Conservation (phyloP, 2,113 vertebrate genomes). For the Tympanuchus pallidicinctus region DNA sequence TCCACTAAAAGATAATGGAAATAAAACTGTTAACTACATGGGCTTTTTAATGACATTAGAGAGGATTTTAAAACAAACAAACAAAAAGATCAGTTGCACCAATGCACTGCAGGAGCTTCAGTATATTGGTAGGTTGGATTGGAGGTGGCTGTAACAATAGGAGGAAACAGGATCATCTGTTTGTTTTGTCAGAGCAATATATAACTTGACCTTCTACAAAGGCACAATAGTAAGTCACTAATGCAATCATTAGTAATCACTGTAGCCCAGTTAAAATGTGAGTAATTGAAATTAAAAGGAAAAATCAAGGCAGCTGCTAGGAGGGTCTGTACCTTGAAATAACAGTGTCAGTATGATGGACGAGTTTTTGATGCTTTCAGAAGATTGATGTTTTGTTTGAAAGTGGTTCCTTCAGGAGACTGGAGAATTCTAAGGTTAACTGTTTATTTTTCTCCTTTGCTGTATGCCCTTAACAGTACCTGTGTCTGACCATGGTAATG, state of each 20-base stretch:
- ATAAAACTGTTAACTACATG: not conserved
- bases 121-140: not conserved
- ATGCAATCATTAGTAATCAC: not conserved
- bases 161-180: not conserved
- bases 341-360: accelerated
- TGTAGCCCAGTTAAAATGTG: not conserved
- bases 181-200: not conserved
- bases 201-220: not conserved
- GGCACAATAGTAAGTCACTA: not conserved
- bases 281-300: not conserved
- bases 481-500: not conserved
- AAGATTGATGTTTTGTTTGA: not conserved
- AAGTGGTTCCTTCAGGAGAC: not conserved
- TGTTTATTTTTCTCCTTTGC: accelerated
- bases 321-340: not conserved
- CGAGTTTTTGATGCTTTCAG: not conserved
- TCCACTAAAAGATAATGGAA: not conserved
- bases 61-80: not conserved
- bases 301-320: not conserved
- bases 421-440: not conserved
- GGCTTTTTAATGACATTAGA: not conserved
- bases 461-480: not conserved
- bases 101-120: not conserved
- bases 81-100: not conserved
- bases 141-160: not conserved